These are phyloP conservation scores for Bimastos eiseni DNA, from an alignment of 2,888 invertebrate species.

Conservation along the genomic window DNA sequence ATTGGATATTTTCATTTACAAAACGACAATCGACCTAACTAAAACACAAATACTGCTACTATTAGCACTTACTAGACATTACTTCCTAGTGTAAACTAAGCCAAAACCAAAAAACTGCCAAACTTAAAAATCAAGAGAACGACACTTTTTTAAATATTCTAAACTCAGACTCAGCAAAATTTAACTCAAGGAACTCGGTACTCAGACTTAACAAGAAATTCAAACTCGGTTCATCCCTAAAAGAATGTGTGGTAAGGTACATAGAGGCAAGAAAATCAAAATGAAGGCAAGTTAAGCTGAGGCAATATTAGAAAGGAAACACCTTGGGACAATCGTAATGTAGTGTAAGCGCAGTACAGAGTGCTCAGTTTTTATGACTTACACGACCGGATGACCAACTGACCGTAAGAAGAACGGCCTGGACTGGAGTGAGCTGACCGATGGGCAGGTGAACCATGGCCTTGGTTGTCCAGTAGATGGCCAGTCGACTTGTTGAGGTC, in stretches of 20 bases:
- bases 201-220: too few species aligned
- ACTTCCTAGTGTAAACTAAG: too few species aligned
- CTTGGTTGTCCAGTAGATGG: background rate
- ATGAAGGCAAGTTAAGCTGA: background rate
- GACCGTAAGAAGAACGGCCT: background rate
- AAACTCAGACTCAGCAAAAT: too few species aligned
- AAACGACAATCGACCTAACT: too few species aligned
- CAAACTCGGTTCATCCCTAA: too few species aligned
- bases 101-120: too few species aligned
- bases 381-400: background rate
- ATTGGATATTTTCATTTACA: too few species aligned
- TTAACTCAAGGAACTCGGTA: too few species aligned
- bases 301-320: background rate
- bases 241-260: background rate
- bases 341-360: background rate
- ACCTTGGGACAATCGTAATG: background rate
- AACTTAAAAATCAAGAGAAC: too few species aligned
- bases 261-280: background rate
- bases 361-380: background rate
- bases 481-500: constrained; percentile 22
- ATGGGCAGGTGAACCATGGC: background rate
- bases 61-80: too few species aligned
- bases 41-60: too few species aligned
- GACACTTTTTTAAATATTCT: too few species aligned
- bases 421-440: constrained; percentile 20